Percentiles rank a stretch among this genome's conserved stretches.
Evolutionary conservation across 2,113 vertebrate species (phyloP).

Genomic region (Nannospalax galili): DNA sequence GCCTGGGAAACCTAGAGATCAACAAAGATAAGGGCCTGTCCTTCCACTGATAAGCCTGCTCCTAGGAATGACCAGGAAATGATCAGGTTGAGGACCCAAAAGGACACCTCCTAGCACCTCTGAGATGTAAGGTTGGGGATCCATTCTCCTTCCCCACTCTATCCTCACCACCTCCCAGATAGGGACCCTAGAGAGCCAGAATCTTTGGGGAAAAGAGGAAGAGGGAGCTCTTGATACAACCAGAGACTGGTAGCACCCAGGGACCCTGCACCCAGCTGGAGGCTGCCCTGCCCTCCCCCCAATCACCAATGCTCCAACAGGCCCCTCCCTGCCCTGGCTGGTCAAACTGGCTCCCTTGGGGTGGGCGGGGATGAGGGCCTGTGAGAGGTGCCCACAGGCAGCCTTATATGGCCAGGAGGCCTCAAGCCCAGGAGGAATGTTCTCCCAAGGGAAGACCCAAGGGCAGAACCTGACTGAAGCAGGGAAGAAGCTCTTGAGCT

Average conservation of each 20-base stretch:
- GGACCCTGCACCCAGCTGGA: not conserved
- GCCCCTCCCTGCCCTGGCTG: constrained; percentile 28
- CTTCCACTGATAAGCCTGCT: not conserved
- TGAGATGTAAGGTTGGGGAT: not conserved
- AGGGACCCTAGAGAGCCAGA: not conserved
- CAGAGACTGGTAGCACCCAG: not conserved
- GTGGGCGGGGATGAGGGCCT: not conserved
- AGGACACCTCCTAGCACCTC: not conserved
- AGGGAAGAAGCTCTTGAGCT: not conserved
- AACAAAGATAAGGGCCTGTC: not conserved
- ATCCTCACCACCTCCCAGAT: not conserved
- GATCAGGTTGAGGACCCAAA: rapidly evolving
- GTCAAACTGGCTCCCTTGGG: constrained; percentile 55
- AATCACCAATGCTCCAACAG: not conserved
- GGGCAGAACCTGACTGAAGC: not conserved
- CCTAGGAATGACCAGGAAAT: too few species aligned
- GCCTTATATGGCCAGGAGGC: constrained; percentile 80
- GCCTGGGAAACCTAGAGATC: rapidly evolving
- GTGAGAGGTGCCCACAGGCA: constrained; percentile 64
- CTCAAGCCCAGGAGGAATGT: constrained; percentile 62
- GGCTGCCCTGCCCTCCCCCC: too few species aligned
- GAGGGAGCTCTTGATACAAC: not conserved
- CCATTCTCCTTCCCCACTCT: not conserved
- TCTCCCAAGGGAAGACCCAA: not conserved
- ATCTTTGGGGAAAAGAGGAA: rapidly evolving